These are phyloP conservation scores for Drosophila arizonae DNA, from an alignment of 1,140 invertebrate genomes.

Conservation along the genomic window DNA sequence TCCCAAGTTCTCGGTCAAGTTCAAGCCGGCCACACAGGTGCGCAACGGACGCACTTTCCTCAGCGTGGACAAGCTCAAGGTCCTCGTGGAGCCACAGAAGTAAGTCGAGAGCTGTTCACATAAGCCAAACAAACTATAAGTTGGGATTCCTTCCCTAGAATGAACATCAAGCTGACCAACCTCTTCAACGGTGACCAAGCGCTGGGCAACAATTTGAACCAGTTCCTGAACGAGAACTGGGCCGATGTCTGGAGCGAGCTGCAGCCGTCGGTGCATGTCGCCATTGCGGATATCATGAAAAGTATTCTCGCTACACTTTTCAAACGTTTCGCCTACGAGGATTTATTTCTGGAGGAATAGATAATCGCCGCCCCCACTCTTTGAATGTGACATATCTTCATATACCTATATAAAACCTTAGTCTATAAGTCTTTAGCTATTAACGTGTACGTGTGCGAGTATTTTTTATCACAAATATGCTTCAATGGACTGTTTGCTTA, in stretches of 20 bases:
- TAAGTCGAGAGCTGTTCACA: constrained; percentile 21
- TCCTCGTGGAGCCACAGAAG: constrained; percentile 76
- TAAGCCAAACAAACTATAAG: neutral
- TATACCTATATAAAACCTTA: constrained; percentile 16
- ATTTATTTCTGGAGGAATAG: constrained; percentile 68
- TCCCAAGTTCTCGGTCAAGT: constrained; percentile 78
- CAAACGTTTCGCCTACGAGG: constrained; percentile 78
- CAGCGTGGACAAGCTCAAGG: constrained; percentile 75
- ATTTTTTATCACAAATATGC: constrained; percentile 51
- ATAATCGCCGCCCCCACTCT: neutral
- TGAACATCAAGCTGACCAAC: constrained; percentile 86
- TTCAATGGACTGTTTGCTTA: constrained; percentile 52
- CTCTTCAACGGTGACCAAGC: constrained; percentile 88
- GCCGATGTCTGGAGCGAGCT: constrained; percentile 84
- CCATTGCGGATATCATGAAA: constrained; percentile 84
- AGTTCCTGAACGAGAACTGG: constrained; percentile 87
- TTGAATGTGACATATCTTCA: neutral
- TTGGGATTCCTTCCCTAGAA: constrained; percentile 76
- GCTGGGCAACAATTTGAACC: constrained; percentile 85
- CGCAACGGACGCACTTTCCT: constrained; percentile 67
- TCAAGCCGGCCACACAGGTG: constrained; percentile 65
- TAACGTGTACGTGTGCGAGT: constrained; percentile 69
- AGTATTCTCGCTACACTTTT: constrained; percentile 82
- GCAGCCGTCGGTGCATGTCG: constrained; percentile 85
- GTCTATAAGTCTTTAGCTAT: constrained; percentile 19